Evolutionary conservation across 2,888 invertebrate species (phyloP), one percentile per base, ranked within the genome.

Genomic region (Agrochola lota): DNA sequence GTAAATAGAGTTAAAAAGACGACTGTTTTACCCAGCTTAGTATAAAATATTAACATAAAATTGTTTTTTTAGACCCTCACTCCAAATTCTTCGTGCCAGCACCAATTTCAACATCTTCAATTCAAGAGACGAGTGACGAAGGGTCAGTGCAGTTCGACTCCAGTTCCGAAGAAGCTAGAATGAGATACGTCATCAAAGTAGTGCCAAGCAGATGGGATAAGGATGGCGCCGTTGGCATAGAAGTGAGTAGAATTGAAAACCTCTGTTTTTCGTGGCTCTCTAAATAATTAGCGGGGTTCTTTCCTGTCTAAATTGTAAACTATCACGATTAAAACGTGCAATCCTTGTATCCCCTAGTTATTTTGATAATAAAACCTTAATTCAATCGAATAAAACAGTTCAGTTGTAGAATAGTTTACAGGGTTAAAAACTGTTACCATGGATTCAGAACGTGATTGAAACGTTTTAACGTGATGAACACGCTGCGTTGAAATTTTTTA

Each of bases 71-170:
- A 96, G 96, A 95, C 79, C 93, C 94, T 11, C 93, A 96, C 74
- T 86, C 91, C 2, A 96, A 96, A 77, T 94, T 96, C 88, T 96
- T 94, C 90, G 94, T 96, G 63, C 92, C 95, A 26, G 93, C 95
- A 9, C 95, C 95, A 3, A 92, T 93, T n/a, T 66, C 90, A 12
- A 89, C 90, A 11, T 92, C 94, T 0, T 96, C 95, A 0, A 90
- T 93, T 3, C 96, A 96, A 85, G 96, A 96, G 73, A 95, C 95
- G 3, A 96, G 96, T 76, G 96, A 96, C 57, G 96, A 96, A 80
- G 94, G 95, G 0, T 96, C 96, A 0, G 90, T 95, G 0, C 96
- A 96, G 81, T 95, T 96, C 52, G 96, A 96, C 87, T 96, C 96
- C 6, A 96, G 96, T 67, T 96, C 96, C 0, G 96, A 96, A 78